Percentiles rank a stretch among this genome's conserved stretches.
Evolutionary conservation across 2,888 invertebrate species (phyloP).

Genomic region (Exephanes ischioxanthus): DNA sequence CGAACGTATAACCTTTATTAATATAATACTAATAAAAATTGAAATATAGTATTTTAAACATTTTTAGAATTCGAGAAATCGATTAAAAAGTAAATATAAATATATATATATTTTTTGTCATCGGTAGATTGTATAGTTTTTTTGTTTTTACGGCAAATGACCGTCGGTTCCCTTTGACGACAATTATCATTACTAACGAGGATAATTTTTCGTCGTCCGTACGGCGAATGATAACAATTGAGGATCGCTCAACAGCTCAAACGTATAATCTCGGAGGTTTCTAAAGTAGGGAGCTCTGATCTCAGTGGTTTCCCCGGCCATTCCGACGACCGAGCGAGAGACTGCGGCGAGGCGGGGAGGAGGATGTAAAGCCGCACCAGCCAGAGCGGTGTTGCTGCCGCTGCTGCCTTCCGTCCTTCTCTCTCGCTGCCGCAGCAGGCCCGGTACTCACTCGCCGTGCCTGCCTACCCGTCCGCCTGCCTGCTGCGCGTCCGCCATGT

Average conservation of each 20-base stretch:
- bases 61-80: too few relatives aligned
- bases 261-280: slow-evolving; percentile 63
- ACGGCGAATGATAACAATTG: slow-evolving; percentile 60
- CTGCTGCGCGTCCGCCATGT: slow-evolving; percentile 65
- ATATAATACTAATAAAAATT: too few relatives aligned
- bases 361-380: slow-evolving; percentile 61
- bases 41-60: too few relatives aligned
- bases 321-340: slow-evolving; percentile 56
- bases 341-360: slow-evolving; percentile 41
- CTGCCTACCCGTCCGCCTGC: slow-evolving; percentile 42
- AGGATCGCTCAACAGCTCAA: slow-evolving; percentile 55
- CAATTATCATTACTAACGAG: slow-evolving; percentile 13
- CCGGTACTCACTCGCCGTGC: slow-evolving; percentile 56
- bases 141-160: not conserved
- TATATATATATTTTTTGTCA: too few relatives aligned
- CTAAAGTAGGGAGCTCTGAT: slow-evolving; percentile 47
- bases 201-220: slow-evolving; percentile 9
- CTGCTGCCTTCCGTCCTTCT: slow-evolving; percentile 59
- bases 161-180: not conserved
- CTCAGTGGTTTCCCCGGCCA: slow-evolving; percentile 64
- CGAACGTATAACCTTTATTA: too few relatives aligned
- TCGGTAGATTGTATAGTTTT: too few relatives aligned
- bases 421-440: slow-evolving; percentile 55
- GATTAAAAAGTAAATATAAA: too few relatives aligned
- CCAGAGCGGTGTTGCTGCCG: slow-evolving; percentile 29